Evolutionary conservation across 2,113 vertebrate genomes (phyloP), one percentile per base, ranked within the genome.

Genomic region (Thamnaconus septentrionalis): DNA sequence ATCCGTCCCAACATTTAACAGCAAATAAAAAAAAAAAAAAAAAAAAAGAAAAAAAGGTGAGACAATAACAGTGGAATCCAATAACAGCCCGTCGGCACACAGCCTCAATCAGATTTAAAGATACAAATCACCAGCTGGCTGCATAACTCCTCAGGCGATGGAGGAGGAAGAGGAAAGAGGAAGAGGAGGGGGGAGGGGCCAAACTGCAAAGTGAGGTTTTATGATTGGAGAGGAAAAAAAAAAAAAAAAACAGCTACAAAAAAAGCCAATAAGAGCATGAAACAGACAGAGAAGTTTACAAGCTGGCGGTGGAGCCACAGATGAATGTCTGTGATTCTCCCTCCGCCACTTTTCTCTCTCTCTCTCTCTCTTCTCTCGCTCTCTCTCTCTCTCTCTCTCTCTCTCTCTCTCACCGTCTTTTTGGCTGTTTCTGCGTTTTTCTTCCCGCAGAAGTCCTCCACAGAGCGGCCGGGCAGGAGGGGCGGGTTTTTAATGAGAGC

Each of bases 81-180:
- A 89, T 90, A 90, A 90, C 82, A 82, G 76, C 83, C 56, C 79
- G 11, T 11, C 85, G 61, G 80, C 78, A 88, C 85, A 82, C 79
- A 72, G 78, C 78, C 75, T 81, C 87, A 87, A 88, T 87, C 87
- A 87, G 78, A 90, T 88, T 87, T 82, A 76, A 76, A 88, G 80
- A 89, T 83, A 85, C 79, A 77, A 78, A 82, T 84, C 80, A 79
- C 60, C 53, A 65, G 80, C 76, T 41, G 49, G 41, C 71, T 69
- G 70, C 76, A 76, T 80, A 87, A 83, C 78, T 82, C 84, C 74
- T 61, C 62, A 5, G 63, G 71, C 71, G 76, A 84, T 65, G 60
- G 73, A 31, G 18, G 18, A 31, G 18, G 18, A 31, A 31, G 18
- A 31, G 18, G 18, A 31, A 31, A 2, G 18, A 31, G 18, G 18